Base-by-base conservation (phyloP, 2,113 vertebrate genomes). In the Mustela nigripes region DNA sequence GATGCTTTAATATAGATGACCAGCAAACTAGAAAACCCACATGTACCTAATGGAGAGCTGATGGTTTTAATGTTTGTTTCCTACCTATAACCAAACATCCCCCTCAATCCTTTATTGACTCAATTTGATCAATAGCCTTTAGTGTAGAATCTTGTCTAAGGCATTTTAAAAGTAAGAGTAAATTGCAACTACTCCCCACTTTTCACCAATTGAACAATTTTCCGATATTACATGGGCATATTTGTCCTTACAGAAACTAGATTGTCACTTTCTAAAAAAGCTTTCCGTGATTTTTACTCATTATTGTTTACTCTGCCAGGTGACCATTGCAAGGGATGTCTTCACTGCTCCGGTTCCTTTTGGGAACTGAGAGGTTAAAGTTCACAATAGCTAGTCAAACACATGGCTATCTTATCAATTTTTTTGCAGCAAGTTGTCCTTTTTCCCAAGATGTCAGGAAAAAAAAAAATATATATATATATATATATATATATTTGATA, bases 71-170 rank as follows among this genome's bases (percentile, higher is more conserved):
- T 84, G 24, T 82, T 88, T 91, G 33, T 89, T 97, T 93, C 42
- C 39, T 91, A 69, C 76, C 31, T 93, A 74, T 86, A 94, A 89
- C 26, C 53, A 92, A 95, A 86, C 26, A 93, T 69, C 81, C 9
- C n/a, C 28, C 5, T 91, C 36, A 82, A 26, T 48, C 21, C 12
- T 4, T 65, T 94, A 97, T 78, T 95, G 91, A 94, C 39, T 90
- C 14, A 39, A n/a, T 65, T 63, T 71, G 67, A 96, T 95, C 96
- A 96, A 95, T 96, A 97, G 63, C 8, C 9, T 88, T 94, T 80
- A 91, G 22, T 82, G 31, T 58, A 90, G 42, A 92, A 74, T 2
- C 39, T 65, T 94, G 36, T n/a, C 28, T 88, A n/a, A 62, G 45
- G 11, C 63, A 81, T 73, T 88, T 94, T 80, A 90, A 95, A 95